Percentiles rank a stretch among this genome's conserved stretches.
Evolutionary conservation across 2,797 vertebrate genomes (phyloP).

Genomic region (Emys orbicularis): DNA sequence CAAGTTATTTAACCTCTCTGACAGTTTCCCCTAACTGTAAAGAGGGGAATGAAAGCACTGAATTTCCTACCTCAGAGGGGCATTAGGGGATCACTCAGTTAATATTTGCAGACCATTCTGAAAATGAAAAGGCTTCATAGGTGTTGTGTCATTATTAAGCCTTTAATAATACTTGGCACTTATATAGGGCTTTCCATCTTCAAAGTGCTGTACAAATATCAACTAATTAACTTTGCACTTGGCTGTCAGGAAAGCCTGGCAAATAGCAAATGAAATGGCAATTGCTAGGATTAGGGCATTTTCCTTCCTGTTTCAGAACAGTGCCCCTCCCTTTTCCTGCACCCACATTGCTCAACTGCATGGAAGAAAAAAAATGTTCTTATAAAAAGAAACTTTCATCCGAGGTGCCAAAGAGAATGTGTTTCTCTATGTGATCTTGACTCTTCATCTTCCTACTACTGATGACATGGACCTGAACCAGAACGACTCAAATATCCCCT

Average conservation of each 20-base stretch:
- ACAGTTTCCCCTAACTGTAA: not conserved
- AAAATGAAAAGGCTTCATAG: not conserved
- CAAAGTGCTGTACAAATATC: not conserved
- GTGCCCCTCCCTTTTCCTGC: not conserved
- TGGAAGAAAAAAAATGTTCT: not conserved
- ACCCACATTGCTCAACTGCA: not conserved
- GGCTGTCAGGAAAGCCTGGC: not conserved
- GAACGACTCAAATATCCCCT: not conserved
- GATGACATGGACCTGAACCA: not conserved
- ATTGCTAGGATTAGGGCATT: not conserved
- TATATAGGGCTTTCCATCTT: not conserved
- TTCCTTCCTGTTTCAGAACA: not conserved
- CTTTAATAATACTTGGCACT: not conserved
- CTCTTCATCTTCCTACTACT: not conserved
- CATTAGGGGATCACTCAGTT: not conserved
- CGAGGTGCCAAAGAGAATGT: not conserved
- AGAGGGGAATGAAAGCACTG: not conserved
- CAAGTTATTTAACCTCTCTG: not conserved
- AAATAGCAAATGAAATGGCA: not conserved
- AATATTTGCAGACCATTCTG: not conserved
- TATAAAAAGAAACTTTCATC: not conserved
- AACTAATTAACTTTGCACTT: not conserved
- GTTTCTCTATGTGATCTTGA: not conserved
- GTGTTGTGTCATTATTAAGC: not conserved
- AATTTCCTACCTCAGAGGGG: not conserved